Base-by-base conservation (phyloP, 2,797 vertebrate species). In the Mallotus villosus region DNA sequence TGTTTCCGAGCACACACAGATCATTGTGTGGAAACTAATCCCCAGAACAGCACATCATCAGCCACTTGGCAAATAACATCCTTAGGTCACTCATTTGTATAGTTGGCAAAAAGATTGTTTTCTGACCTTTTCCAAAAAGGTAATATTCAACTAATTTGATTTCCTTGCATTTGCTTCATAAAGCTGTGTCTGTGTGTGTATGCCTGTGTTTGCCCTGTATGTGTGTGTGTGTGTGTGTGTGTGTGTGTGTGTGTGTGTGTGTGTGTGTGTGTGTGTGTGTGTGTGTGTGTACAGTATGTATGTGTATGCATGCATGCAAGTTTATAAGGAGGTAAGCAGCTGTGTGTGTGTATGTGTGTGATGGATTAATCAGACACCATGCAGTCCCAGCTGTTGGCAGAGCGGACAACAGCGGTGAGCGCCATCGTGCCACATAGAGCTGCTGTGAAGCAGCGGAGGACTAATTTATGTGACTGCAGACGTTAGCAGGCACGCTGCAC, bases 381-480 rank as follows among this genome's bases (percentile, higher is more conserved):
- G 53, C 24, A 73, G 53, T 55, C 34, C 70, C 34, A 29, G 73
- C 63, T 63, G 67, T 73, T 62, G 59, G 46, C 73, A 63, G 53
- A 74, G 19, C 55, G 70, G 59, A 80, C 71, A 55, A 63, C 61
- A 58, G 57, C 41, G 19, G 51, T 60, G 29, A 14, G 59, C 19
- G 62, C 46, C 68, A 64, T 60, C 73, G 71, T 69, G 27, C 72
- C 21, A 55, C 73, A 41, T 68, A 78, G 66, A 76, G 71, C 78
- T 62, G 72, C 76, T 81, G 74, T 70, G 57, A 80, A 85, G 77
- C 76, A 74, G 74, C 49, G 9, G 32, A 71, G 70, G 74, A 72
- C 32, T 80, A 85, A 84, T 81, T 72, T 79, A 81, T 80, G 57
- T 27, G 63, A 71, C 70, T 69, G 60, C 60, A 64, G 69, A 60